phyloP scores from a whole-genome alignment of 1,140 invertebrate genomes.

The Dendrolimus punctatus region DNA sequence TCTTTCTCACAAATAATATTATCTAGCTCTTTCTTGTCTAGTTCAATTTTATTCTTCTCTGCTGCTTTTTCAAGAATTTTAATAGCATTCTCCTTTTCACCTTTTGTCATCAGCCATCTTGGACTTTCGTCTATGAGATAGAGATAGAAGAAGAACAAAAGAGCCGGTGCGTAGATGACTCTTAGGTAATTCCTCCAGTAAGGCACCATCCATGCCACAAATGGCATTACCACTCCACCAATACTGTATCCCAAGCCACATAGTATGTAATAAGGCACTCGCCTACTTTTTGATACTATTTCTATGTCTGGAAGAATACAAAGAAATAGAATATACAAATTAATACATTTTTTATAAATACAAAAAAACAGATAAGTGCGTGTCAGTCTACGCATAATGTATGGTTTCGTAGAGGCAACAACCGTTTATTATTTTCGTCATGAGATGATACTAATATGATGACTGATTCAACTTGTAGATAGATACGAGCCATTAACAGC shows the following conservation, averaged over 20 bases:
- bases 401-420: no score
- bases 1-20: conserved; percentile 29
- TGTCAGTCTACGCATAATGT: no score
- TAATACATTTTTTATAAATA: no score
- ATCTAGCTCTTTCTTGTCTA: conserved; percentile 31
- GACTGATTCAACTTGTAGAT: no score
- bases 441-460: no score
- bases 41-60: conserved; percentile 32
- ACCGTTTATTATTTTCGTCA: no score
- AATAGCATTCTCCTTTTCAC: conserved; percentile 34
- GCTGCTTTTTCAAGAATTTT: conserved; percentile 37
- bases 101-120: conserved; percentile 79
- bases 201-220: conserved; percentile 31
- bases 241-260: conserved; percentile 26
- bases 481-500: no score
- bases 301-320: conserved; percentile 40
- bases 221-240: conserved; percentile 23
- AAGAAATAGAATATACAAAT: conserved; percentile 7
- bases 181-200: conserved; percentile 46
- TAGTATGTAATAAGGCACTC: conserved; percentile 28
- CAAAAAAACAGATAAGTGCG: no score
- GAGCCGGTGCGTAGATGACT: conserved; percentile 36
- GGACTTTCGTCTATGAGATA: conserved; percentile 52
- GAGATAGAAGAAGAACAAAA: conserved; percentile 36
- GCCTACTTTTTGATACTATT: conserved; percentile 36